A percentile compares a stretch with the other conserved stretches of the same genome.
Evolutionary conservation across 2,113 vertebrate species (phyloP).

Genomic region (Bubo bubo): DNA sequence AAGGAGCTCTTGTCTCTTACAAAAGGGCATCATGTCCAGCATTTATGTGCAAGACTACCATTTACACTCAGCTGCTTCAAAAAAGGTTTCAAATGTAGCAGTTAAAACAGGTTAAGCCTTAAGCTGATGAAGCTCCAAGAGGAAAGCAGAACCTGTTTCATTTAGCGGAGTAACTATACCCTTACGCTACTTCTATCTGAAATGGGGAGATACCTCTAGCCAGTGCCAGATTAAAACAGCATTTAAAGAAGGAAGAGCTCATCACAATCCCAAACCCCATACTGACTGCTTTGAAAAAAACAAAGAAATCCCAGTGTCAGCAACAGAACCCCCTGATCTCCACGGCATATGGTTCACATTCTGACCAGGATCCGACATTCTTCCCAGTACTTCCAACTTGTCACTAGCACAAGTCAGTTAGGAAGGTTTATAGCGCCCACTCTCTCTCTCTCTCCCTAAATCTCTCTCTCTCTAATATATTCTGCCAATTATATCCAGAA

Average conservation of each 20-base stretch:
- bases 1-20: neutral
- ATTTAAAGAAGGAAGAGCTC: neutral
- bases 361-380: neutral
- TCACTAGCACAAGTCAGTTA: neutral
- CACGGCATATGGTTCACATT: neutral
- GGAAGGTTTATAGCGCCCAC: neutral
- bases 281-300: neutral
- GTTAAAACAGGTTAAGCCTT: neutral
- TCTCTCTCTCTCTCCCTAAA: too few relatives aligned
- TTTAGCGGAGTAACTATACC: neutral
- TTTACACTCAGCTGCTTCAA: neutral
- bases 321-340: neutral
- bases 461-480: neutral
- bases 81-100: neutral
- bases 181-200: neutral
- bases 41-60: rapidly evolving
- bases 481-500: neutral
- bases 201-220: neutral
- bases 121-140: neutral
- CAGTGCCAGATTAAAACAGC: neutral
- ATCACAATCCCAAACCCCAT: neutral
- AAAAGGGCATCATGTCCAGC: rapidly evolving
- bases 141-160: neutral
- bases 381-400: neutral
- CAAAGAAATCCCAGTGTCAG: neutral